Evolutionary conservation across 2,113 vertebrate species (phyloP).

Genomic region (Neogale vison): DNA sequence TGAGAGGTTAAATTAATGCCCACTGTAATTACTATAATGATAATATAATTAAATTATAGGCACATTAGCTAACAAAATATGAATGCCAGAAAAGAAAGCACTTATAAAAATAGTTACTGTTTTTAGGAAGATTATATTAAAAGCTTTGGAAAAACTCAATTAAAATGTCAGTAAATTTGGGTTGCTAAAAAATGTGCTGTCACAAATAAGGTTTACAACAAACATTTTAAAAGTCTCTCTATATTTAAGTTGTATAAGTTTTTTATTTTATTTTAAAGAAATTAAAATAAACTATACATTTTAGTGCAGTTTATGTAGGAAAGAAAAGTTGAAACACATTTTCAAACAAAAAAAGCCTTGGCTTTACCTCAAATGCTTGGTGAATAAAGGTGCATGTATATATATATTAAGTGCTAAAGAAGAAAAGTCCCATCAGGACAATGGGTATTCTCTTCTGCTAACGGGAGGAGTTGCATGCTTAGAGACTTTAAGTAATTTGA

Average conservation of each 20-base stretch:
- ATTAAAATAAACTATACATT: neutral
- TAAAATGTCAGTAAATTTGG: neutral
- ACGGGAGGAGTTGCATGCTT: neutral
- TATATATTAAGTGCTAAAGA: neutral
- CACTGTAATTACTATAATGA: neutral
- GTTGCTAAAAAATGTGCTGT: neutral
- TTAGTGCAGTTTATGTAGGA: neutral
- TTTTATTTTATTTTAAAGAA: slow-evolving; percentile 43
- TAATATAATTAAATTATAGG: slow-evolving; percentile 16
- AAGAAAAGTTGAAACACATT: slow-evolving; percentile 16
- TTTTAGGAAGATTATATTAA: slow-evolving; percentile 15
- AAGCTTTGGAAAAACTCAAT: slow-evolving; percentile 9
- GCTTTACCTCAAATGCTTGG: neutral
- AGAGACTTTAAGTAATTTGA: neutral
- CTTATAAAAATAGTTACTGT: neutral
- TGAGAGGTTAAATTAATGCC: neutral
- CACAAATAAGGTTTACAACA: neutral
- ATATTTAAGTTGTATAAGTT: neutral
- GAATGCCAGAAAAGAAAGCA: neutral
- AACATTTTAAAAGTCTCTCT: neutral
- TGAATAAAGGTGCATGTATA: neutral
- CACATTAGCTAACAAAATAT: slow-evolving; percentile 9
- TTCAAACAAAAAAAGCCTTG: slow-evolving; percentile 9
- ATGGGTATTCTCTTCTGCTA: neutral
- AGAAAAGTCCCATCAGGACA: neutral